These are phyloP conservation scores for Harpegnathos saltator DNA, from an alignment of 1,140 invertebrate genomes.

Conservation along the genomic window DNA sequence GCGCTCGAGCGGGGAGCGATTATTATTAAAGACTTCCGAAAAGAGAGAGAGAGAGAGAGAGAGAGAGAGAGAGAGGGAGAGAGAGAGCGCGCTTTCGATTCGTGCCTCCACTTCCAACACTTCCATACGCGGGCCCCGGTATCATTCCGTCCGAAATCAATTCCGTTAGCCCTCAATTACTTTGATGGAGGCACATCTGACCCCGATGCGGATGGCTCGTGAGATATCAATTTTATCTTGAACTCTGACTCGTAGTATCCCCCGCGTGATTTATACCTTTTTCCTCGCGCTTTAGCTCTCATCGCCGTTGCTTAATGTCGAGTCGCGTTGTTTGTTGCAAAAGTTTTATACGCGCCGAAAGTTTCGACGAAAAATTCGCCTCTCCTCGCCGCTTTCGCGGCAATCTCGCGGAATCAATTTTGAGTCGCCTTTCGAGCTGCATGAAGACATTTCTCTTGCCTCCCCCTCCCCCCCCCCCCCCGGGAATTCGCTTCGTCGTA, in stretches of 20 bases:
- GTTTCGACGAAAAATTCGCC: no score
- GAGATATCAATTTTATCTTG: conserved; percentile 58
- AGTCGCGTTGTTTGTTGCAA: no score
- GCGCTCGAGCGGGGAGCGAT: conserved; percentile 40
- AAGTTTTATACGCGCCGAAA: no score
- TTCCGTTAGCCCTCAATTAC: conserved; percentile 59
- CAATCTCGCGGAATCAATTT: no score
- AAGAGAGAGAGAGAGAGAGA: no score
- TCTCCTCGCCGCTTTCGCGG: no score
- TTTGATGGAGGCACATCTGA: conserved; percentile 55
- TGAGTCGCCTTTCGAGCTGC: neutral
- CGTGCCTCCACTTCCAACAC: conserved; percentile 16
- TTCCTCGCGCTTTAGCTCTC: no score
- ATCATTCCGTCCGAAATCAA: conserved; percentile 54
- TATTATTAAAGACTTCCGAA: conserved; percentile 41
- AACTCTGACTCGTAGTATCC: conserved; percentile 51
- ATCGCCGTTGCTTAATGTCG: no score
- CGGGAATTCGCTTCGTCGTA: neutral
- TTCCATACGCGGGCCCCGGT: conserved; percentile 9
- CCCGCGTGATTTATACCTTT: neutral
- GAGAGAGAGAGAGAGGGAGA: no score
- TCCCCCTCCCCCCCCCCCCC: no score
- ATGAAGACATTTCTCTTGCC: neutral
- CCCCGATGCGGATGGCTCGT: conserved; percentile 49
- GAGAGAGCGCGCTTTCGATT: conserved; percentile 23